Conservation (phyloP, 92 coral and sea anemone species). For the Phymanthus crucifer region DNA sequence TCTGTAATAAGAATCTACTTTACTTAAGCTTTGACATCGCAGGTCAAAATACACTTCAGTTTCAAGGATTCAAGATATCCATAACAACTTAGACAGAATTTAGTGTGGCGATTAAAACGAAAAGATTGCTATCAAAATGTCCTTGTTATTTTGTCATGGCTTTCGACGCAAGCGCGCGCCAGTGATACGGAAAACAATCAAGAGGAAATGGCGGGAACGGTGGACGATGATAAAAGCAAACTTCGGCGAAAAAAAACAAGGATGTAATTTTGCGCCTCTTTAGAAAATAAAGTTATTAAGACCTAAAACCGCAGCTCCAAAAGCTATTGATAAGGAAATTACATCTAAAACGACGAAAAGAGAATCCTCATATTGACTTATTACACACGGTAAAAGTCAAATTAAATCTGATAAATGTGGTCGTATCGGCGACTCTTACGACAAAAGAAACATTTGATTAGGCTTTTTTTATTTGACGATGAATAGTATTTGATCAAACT, state of each 20-base stretch:
- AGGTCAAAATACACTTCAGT: not conserved
- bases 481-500: not conserved
- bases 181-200: not conserved
- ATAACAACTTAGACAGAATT: conserved; percentile 14
- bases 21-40: not conserved
- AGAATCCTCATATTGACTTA: not conserved
- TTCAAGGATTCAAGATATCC: not conserved
- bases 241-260: not conserved
- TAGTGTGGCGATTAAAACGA: not conserved
- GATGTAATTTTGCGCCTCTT: not conserved
- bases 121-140: not conserved
- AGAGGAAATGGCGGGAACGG: conserved; percentile 11
- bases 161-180: not conserved
- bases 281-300: not conserved
- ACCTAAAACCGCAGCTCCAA: not conserved
- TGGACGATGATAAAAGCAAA: not conserved
- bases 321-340: not conserved
- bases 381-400: not conserved
- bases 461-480: not conserved
- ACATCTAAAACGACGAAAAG: not conserved
- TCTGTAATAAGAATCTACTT: not conserved
- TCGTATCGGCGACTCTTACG: not conserved
- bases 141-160: not conserved
- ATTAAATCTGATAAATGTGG: not conserved
- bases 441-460: not conserved